These are phyloP conservation scores for Ephestia elutella DNA, from an alignment of 1,140 invertebrate genomes.

Conservation along the genomic window DNA sequence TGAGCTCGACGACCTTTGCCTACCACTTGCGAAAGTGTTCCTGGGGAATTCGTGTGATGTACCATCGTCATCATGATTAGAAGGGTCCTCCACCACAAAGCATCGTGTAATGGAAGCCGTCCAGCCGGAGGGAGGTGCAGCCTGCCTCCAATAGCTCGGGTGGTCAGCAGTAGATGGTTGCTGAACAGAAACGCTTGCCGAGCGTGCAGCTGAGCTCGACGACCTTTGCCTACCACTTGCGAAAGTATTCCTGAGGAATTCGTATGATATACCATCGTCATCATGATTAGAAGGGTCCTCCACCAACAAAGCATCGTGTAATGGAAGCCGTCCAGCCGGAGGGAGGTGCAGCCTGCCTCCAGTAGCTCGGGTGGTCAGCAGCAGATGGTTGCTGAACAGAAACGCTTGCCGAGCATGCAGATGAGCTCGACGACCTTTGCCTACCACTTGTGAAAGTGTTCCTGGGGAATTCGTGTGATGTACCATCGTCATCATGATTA, in stretches of 20 bases:
- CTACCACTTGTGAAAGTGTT: conserved; percentile 67
- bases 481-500: conserved; percentile 79
- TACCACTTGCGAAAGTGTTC: conserved; percentile 67
- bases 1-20: conserved; percentile 80
- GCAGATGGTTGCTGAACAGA: conserved; percentile 91
- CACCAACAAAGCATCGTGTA: conserved; percentile 89
- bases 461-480: too few relatives aligned
- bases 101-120: conserved; percentile 88
- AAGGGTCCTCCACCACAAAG: conserved; percentile 88
- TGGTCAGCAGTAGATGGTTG: conserved; percentile 90
- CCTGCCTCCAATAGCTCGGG: conserved; percentile 86
- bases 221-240: conserved; percentile 75
- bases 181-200: conserved; percentile 92
- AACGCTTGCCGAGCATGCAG: conserved; percentile 85
- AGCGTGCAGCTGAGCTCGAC: conserved; percentile 80
- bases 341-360: conserved; percentile 91
- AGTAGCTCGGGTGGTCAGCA: conserved; percentile 86
- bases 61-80: conserved; percentile 79
- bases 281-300: conserved; percentile 83
- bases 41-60: too few relatives aligned
- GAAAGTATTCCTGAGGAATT: conserved; percentile 64
- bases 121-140: conserved; percentile 89
- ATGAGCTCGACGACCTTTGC: conserved; percentile 80
- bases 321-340: conserved; percentile 86
- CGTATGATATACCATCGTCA: conserved; percentile 82